A percentile compares a stretch with the other conserved stretches of the same genome.
phyloP scores from a whole-genome alignment of 2,113 vertebrate genomes.

The Macheiramphus alcinus region DNA sequence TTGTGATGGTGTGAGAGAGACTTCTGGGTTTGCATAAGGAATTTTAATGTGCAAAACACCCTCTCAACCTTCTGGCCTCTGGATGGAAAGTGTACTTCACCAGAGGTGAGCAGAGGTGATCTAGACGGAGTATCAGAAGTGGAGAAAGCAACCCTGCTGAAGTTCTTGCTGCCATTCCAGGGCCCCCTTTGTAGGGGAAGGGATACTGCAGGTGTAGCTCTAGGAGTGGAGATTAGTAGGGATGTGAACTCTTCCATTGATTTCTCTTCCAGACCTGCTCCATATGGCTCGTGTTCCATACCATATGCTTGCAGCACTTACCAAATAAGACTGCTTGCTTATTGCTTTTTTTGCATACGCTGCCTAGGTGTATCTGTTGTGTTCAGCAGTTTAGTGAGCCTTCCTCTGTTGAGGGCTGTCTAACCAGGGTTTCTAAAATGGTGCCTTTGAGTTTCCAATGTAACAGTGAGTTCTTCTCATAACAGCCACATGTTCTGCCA shows the following conservation, averaged over 20 bases:
- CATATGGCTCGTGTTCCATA: accelerated
- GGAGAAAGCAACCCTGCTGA: neutral
- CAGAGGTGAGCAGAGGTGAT: neutral
- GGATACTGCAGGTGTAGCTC: neutral
- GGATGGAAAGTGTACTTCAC: neutral
- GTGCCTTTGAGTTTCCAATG: neutral
- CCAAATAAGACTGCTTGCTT: neutral
- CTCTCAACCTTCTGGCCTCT: neutral
- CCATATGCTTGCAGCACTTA: neutral
- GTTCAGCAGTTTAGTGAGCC: neutral
- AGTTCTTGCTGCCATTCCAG: neutral
- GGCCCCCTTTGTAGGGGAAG: neutral
- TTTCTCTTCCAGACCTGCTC: neutral
- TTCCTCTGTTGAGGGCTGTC: neutral
- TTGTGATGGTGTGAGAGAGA: neutral
- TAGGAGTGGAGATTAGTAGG: neutral
- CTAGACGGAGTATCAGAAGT: neutral
- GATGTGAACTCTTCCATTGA: neutral
- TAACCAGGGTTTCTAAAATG: neutral
- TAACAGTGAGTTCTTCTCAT: neutral
- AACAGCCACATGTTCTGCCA: neutral
- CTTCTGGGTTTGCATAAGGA: neutral
- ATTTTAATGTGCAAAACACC: neutral
- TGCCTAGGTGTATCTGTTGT: neutral
- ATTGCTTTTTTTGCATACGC: neutral